These are phyloP conservation scores for Julus scanicus DNA, from an alignment of 2,888 invertebrate species.

Conservation along the genomic window DNA sequence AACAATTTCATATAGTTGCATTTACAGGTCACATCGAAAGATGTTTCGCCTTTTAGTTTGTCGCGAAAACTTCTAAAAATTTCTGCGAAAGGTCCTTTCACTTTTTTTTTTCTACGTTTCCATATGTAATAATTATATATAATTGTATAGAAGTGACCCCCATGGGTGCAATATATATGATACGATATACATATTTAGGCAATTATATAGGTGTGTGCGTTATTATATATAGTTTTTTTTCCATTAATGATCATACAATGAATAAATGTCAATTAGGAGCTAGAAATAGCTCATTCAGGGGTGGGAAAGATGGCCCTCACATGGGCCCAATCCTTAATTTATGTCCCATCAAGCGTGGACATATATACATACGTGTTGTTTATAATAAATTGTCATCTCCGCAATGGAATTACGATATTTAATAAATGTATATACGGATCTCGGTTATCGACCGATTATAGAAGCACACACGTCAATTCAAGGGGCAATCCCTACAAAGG, in stretches of 20 bases:
- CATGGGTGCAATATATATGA: conserved; percentile 39
- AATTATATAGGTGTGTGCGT: conserved; percentile 30
- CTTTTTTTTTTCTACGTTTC: neutral
- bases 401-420: conserved; percentile 38
- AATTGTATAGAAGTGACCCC: conserved; percentile 39
- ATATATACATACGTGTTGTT: neutral
- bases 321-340: conserved; percentile 28
- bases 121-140: conserved; percentile 1
- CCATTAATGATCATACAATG: conserved; percentile 24
- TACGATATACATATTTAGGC: conserved; percentile 34
- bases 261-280: conserved; percentile 22
- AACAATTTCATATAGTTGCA: conserved; percentile 20
- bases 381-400: conserved; percentile 32
- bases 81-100: neutral
- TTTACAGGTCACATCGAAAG: conserved; percentile 25
- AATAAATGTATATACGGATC: conserved; percentile 3
- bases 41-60: neutral
- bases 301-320: neutral
- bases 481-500: neutral
- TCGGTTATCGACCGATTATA: conserved; percentile 18
- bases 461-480: neutral
- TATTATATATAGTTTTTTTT: neutral
- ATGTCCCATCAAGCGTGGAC: conserved; percentile 23
- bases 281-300: conserved; percentile 30
- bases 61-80: neutral